Base-by-base conservation (phyloP, 2,113 vertebrate genomes). In the Prunella himalayana region DNA sequence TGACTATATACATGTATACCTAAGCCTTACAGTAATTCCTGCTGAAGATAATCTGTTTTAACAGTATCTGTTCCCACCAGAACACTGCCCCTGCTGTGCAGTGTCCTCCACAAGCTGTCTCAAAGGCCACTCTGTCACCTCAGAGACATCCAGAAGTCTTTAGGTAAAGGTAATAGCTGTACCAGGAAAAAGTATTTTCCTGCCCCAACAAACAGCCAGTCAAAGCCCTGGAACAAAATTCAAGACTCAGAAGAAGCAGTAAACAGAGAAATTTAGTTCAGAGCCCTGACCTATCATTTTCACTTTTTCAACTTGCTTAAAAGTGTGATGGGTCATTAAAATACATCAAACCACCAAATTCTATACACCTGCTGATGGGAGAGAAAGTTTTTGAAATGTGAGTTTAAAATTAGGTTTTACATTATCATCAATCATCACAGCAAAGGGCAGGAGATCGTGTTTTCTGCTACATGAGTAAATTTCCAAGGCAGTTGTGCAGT, bases 351-450 rank as follows among this genome's bases (percentile, higher is more conserved):
- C 33, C 33, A 37, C 25, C 85, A 44, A 79, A 87, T 45, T 87
- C 54, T 70, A 9, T 82, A 41, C 7, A 79, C n/a, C 54, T 86
- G 41, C 72, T 78, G 37, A 79, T 85, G 28, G 33, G 45, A 79
- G 39, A 79, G 60, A 91, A 61, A 7, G 10, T 44, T 81, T 78
- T 92, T 78, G 39, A 93, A 61, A 79, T 89, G 64, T 33, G 59
- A 95, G 61, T 87, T 93, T 73, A 86, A 82, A 95, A 97, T 93
- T 84, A 90, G 79, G 57, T 95, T 90, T 92, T 86, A 84, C 47
- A 44, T 97, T 95, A 94, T 94, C 94, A 93, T 97, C 87, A 92
- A 64, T 96, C 96, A 94, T 79, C 0, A 0, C 41, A 80, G 83
- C 79, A 96, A 93, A 95, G 76, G 69, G 71, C 82, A 88, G 21